Conservation (phyloP, 2,797 vertebrate species). For the Bradypodion pumilum region DNA sequence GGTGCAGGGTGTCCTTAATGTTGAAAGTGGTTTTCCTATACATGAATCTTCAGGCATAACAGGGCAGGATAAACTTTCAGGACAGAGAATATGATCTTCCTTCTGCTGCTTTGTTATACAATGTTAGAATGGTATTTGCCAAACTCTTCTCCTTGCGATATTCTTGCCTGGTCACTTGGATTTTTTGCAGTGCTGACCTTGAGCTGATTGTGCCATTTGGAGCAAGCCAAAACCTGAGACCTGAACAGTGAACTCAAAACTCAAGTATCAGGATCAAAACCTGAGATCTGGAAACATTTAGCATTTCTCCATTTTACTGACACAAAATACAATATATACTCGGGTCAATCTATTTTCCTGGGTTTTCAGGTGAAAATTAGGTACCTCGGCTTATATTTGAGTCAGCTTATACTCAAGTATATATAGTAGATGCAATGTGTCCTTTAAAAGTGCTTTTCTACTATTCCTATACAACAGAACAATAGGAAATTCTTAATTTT, state of each 20-base stretch:
- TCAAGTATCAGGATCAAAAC: no score
- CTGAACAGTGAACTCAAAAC: no score
- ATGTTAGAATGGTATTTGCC: background rate
- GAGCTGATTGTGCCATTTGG: no score
- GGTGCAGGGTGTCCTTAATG: background rate
- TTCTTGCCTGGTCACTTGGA: no score
- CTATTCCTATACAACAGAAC: background rate
- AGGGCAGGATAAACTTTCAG: background rate
- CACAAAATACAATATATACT: no score
- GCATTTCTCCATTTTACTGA: background rate
- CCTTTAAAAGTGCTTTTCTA: background rate
- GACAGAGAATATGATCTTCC: background rate
- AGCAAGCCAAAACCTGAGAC: no score
- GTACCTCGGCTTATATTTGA: no score
- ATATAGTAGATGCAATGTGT: no score
- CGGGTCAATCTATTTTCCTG: no score
- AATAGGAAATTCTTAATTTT: background rate
- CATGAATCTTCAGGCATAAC: background rate
- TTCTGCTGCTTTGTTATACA: background rate
- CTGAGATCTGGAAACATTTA: background rate
- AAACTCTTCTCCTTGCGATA: background rate
- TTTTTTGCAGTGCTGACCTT: no score
- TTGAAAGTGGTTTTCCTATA: background rate
- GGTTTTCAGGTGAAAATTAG: no score
- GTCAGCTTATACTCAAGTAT: no score